Conservation (phyloP, 1,140 invertebrate genomes). For the Eupeodes corollae region DNA sequence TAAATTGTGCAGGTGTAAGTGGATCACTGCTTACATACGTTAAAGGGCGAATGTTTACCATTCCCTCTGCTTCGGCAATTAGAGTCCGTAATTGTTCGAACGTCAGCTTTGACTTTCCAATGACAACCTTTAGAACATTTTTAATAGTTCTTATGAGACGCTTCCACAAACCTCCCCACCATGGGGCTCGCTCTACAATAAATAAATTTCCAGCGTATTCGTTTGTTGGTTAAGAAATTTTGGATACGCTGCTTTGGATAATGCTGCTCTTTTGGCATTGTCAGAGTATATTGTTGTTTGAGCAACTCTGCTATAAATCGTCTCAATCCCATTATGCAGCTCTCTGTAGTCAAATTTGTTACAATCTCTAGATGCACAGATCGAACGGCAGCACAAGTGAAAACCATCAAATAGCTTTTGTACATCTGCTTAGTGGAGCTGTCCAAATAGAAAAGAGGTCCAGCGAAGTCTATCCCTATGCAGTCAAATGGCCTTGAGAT, state of each 20-base stretch:
- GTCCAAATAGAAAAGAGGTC: slow-evolving; percentile 6
- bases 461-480: background rate
- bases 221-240: background rate
- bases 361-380: slow-evolving; percentile 34
- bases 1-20: background rate
- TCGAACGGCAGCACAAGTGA: slow-evolving; percentile 24
- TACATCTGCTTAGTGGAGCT: background rate
- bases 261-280: slow-evolving; percentile 27
- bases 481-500: background rate
- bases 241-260: background rate
- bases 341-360: slow-evolving; percentile 16
- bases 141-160: slow-evolving; percentile 21
- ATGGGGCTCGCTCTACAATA: slow-evolving; percentile 33
- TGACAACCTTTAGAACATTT: background rate
- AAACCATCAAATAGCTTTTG: slow-evolving; percentile 21
- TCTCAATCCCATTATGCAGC: slow-evolving; percentile 20
- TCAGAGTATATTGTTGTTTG: slow-evolving; percentile 33
- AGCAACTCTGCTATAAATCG: slow-evolving; percentile 29
- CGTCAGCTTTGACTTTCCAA: background rate
- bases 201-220: slow-evolving; percentile 36
- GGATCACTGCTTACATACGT: background rate
- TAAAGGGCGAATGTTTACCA: background rate
- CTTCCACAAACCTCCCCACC: slow-evolving; percentile 29
- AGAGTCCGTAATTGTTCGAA: background rate
- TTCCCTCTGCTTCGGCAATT: background rate